These are phyloP conservation scores for Turritopsis rubra DNA, from an alignment of 30 jellyfish, hydroid and myxozoan genomes.

Conservation along the genomic window DNA sequence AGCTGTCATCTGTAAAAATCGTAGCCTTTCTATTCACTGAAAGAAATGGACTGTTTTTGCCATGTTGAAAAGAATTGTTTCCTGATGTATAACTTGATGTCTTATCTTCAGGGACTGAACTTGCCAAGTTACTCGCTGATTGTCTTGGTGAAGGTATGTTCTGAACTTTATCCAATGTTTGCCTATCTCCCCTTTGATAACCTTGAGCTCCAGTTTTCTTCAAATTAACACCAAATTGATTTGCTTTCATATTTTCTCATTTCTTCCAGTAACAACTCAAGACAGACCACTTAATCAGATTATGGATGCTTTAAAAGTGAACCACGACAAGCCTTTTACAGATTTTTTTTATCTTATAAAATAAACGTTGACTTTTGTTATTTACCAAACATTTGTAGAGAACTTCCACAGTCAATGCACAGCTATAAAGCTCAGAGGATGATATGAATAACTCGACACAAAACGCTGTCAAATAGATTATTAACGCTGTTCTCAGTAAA, in stretches of 20 bases:
- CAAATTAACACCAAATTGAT: constrained; percentile 3
- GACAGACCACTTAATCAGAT: background rate
- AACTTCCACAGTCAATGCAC: background rate
- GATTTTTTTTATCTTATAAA: background rate
- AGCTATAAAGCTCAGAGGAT: background rate
- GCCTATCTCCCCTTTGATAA: no score
- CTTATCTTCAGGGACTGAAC: background rate
- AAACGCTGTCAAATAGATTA: background rate
- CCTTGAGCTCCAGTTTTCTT: background rate
- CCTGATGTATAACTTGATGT: background rate
- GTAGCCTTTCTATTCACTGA: background rate
- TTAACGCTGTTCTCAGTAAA: background rate
- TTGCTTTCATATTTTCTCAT: background rate
- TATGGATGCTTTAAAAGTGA: background rate
- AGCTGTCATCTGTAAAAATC: background rate
- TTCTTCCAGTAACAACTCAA: background rate
- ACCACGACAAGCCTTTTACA: background rate
- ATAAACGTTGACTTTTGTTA: background rate
- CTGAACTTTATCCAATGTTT: no score
- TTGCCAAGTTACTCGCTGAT: background rate
- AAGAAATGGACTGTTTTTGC: background rate
- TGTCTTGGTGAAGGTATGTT: background rate
- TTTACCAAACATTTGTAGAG: background rate
- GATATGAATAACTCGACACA: background rate
- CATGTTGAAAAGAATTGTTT: background rate